phyloP scores from a whole-genome alignment of 2,113 vertebrate species.

The Gasterosteus aculeatus region DNA sequence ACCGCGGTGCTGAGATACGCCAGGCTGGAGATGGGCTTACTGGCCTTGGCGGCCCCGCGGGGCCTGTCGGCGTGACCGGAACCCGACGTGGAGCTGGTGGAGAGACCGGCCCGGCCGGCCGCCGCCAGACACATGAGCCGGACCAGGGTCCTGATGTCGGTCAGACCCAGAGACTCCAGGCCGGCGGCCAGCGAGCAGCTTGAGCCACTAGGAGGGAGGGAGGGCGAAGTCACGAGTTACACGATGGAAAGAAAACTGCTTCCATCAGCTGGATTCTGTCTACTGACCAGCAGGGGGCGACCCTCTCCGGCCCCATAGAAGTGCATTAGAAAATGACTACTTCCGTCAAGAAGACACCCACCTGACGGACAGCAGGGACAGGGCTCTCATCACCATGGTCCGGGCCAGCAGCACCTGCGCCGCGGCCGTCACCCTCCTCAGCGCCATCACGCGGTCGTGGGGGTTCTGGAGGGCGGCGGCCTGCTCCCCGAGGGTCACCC shows the following conservation, averaged over 20 bases:
- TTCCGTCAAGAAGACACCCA: conserved; percentile 5
- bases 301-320: too few relatives aligned
- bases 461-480: conserved; percentile 90
- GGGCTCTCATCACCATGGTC: conserved; percentile 98
- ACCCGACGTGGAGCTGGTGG: conserved; percentile 82
- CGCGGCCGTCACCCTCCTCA: conserved; percentile 93
- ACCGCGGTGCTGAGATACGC: conserved; percentile 97
- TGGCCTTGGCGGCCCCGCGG: conserved; percentile 87
- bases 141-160: conserved; percentile 95
- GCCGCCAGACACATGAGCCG: conserved; percentile 97
- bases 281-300: too few relatives aligned
- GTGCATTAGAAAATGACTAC: too few relatives aligned
- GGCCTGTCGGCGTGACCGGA: conserved; percentile 83
- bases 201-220: conserved; percentile 85
- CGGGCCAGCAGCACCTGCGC: conserved; percentile 95
- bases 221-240: too few relatives aligned
- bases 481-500: conserved; percentile 94
- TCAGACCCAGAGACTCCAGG: conserved; percentile 94
- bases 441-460: conserved; percentile 92
- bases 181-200: conserved; percentile 98
- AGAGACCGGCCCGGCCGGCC: conserved; percentile 93
- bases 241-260: neutral
- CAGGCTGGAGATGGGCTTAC: conserved; percentile 95
- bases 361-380: conserved; percentile 90
- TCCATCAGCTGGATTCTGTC: neutral